A percentile compares a stretch with the other conserved stretches of the same genome.
phyloP scores from a whole-genome alignment of 2,797 vertebrate genomes.

The Microtus obscurus region DNA sequence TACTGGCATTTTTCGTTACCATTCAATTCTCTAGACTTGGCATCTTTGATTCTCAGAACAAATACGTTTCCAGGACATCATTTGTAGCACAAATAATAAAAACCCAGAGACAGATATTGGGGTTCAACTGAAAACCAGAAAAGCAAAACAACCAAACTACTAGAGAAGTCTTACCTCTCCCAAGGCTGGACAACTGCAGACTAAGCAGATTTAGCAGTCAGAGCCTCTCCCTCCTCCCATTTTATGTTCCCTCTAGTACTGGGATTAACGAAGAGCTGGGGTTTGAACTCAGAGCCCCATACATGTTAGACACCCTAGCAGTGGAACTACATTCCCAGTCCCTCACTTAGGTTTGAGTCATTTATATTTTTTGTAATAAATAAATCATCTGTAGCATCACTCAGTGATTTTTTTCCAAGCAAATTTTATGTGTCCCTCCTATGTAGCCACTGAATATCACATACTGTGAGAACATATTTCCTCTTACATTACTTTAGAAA shows the following conservation, averaged over 20 bases:
- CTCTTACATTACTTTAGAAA: neutral
- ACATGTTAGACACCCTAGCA: neutral
- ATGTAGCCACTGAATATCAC: neutral
- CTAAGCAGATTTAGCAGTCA: too few relatives aligned
- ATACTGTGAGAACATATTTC: neutral
- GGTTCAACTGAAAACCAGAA: too few relatives aligned
- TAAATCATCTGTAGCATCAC: neutral
- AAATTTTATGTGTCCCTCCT: neutral
- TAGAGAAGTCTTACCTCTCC: too few relatives aligned
- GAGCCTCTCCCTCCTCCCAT: too few relatives aligned
- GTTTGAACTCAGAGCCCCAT: neutral
- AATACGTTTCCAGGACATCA: constrained; percentile 7
- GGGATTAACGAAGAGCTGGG: neutral
- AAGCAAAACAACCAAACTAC: too few relatives aligned
- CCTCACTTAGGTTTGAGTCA: neutral
- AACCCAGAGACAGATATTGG: too few relatives aligned
- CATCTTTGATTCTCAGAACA: constrained; percentile 42
- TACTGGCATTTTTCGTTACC: neutral
- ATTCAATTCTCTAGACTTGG: neutral
- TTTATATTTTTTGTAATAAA: constrained; percentile 17
- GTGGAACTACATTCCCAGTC: neutral
- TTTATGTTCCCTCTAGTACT: too few relatives aligned
- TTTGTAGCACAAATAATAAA: neutral
- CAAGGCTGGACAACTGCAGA: too few relatives aligned
- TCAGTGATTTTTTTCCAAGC: constrained; percentile 12